Conservation (phyloP, 2,888 invertebrate genomes). For the Diploptera punctata region DNA sequence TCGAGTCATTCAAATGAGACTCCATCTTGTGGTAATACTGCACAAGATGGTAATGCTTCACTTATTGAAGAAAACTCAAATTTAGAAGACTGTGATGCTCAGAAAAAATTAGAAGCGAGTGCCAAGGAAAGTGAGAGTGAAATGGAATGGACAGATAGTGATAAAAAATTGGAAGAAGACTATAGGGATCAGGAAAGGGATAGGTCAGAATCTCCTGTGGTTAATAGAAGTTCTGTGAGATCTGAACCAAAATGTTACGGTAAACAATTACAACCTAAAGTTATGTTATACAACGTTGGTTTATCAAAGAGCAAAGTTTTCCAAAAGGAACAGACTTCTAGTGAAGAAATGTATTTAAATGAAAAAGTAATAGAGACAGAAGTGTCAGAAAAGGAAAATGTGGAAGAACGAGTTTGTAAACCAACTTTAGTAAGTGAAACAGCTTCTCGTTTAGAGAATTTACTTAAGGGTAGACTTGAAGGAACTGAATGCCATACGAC, state of each 20-base stretch:
- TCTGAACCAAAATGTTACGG: neutral
- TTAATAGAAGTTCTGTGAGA: neutral
- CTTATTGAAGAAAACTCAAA: slow-evolving; percentile 5
- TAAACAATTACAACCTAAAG: neutral
- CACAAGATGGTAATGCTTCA: neutral
- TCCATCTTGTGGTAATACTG: neutral
- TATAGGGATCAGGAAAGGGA: neutral
- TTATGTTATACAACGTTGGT: neutral
- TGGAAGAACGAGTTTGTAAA: too few relatives aligned
- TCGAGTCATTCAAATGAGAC: neutral
- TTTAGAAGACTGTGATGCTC: slow-evolving; percentile 13
- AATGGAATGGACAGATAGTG: slow-evolving; percentile 9
- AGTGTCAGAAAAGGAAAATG: too few relatives aligned
- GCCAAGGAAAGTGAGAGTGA: neutral
- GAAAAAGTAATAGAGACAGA: too few relatives aligned
- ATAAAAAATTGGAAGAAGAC: too few relatives aligned
- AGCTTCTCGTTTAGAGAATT: neutral
- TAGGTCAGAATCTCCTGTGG: neutral
- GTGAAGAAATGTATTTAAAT: too few relatives aligned
- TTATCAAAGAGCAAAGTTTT: neutral
- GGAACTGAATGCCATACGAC: neutral
- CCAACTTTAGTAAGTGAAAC: too few relatives aligned
- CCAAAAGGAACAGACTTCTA: too few relatives aligned
- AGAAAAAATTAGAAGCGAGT: neutral
- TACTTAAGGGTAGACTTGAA: neutral